phyloP scores from a whole-genome alignment of 2,888 invertebrate genomes.

The Drosophila ezoana region DNA sequence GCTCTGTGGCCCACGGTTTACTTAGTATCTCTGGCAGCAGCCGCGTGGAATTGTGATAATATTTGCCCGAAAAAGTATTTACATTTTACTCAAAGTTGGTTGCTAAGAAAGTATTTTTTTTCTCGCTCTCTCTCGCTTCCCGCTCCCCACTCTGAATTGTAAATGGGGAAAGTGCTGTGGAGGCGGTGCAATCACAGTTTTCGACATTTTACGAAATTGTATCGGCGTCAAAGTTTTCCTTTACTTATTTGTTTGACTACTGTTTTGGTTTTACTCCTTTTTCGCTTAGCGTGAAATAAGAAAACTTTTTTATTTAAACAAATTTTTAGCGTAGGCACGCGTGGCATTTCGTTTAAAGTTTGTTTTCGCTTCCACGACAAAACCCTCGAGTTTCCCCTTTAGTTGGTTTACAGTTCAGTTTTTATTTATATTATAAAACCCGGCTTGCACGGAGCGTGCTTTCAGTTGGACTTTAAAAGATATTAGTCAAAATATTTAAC shows the following conservation, averaged over 20 bases:
- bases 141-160: background rate
- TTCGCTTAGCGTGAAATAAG: conserved; percentile 72
- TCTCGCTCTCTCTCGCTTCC: background rate
- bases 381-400: conserved; percentile 7
- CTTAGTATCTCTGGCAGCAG: conserved; percentile 63
- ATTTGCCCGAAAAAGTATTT: conserved; percentile 82
- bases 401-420: background rate
- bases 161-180: background rate
- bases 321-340: conserved; percentile 61
- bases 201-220: conserved; percentile 79
- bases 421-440: background rate
- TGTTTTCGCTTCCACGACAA: background rate
- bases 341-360: conserved; percentile 59
- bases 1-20: conserved; percentile 51
- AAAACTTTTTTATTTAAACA: conserved; percentile 81
- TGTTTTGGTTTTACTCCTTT: conserved; percentile 55
- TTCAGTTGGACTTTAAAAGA: too few relatives aligned
- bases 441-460: too few relatives aligned
- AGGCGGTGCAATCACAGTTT: conserved; percentile 71
- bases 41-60: conserved; percentile 79
- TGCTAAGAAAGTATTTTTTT: conserved; percentile 19
- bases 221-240: conserved; percentile 78
- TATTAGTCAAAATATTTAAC: too few relatives aligned
- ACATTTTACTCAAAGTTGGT: conserved; percentile 77
- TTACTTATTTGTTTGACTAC: conserved; percentile 62